Conservation (phyloP, 1,140 invertebrate species). For the Drosophila lini region DNA sequence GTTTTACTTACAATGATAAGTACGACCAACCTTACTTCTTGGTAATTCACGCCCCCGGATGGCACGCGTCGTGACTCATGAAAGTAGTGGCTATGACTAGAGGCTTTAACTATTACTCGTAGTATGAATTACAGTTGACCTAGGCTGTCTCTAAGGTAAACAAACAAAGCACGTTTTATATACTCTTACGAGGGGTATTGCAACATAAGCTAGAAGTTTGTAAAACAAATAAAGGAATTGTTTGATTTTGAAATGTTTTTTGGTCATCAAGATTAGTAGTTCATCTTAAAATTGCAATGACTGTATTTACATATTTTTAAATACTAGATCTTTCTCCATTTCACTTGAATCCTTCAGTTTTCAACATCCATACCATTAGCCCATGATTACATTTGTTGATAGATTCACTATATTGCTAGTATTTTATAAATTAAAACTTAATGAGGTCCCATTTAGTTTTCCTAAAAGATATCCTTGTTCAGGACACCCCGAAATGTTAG, state of each 20-base stretch:
- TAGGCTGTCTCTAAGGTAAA: slow-evolving; percentile 18
- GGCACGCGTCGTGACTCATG: slow-evolving; percentile 33
- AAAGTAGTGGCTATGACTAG: slow-evolving; percentile 11
- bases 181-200: neutral
- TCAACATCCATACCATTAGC: too few species aligned
- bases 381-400: too few species aligned
- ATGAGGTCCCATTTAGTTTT: neutral
- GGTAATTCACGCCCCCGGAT: slow-evolving; percentile 17
- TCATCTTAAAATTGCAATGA: too few species aligned
- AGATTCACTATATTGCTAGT: too few species aligned
- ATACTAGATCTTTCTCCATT: too few species aligned
- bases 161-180: slow-evolving; percentile 26
- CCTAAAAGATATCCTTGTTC: neutral
- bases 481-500: neutral
- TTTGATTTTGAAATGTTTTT: too few species aligned
- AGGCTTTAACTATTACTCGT: neutral
- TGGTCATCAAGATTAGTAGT: too few species aligned
- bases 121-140: slow-evolving; percentile 12
- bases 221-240: neutral
- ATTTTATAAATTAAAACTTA: neutral
- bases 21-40: slow-evolving; percentile 11
- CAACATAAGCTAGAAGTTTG: neutral
- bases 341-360: too few species aligned
- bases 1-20: slow-evolving; percentile 14
- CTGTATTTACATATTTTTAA: too few species aligned